Evolutionary conservation across 2,888 invertebrate species (phyloP).

Genomic region (Tenthredo scrophulariae): DNA sequence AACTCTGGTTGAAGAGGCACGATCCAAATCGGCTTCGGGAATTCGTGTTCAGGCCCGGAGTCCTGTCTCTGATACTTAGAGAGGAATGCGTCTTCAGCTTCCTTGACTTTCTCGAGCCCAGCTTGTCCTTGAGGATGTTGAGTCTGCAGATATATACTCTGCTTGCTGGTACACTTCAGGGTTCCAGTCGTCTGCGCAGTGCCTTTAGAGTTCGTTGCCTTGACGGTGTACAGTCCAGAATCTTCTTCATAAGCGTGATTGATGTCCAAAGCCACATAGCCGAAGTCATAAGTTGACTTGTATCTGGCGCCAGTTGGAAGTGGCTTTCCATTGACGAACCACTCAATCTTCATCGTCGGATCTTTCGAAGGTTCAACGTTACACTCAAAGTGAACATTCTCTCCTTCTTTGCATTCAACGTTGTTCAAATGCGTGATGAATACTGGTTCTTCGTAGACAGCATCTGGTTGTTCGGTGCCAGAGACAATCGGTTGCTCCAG

Average conservation of each 20-base stretch:
- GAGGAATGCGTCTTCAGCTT: conserved; percentile 91
- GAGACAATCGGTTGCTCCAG: conserved; percentile 89
- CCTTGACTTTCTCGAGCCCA: conserved; percentile 93
- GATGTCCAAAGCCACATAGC: conserved; percentile 95
- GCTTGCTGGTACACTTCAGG: conserved; percentile 89
- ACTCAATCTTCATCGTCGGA: conserved; percentile 94
- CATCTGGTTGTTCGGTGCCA: conserved; percentile 86
- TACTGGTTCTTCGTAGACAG: conserved; percentile 90
- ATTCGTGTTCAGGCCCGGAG: conserved; percentile 87
- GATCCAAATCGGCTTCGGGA: conserved; percentile 92
- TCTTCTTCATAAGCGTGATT: conserved; percentile 94
- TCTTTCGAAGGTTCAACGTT: conserved; percentile 95
- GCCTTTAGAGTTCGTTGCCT: conserved; percentile 93
- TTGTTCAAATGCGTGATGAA: conserved; percentile 96
- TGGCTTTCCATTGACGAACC: conserved; percentile 96
- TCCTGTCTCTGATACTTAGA: conserved; percentile 86
- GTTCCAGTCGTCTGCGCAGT: conserved; percentile 95
- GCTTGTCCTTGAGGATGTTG: conserved; percentile 97
- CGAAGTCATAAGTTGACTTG: conserved; percentile 97
- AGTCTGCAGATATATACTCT: conserved; percentile 91
- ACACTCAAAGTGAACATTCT: conserved; percentile 94
- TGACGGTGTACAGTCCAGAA: conserved; percentile 94
- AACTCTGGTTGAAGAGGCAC: conserved; percentile 91
- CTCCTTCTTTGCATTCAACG: conserved; percentile 92
- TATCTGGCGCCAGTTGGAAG: conserved; percentile 93